phyloP scores from a whole-genome alignment of 2,113 vertebrate species.

The Etheostoma spectabile region DNA sequence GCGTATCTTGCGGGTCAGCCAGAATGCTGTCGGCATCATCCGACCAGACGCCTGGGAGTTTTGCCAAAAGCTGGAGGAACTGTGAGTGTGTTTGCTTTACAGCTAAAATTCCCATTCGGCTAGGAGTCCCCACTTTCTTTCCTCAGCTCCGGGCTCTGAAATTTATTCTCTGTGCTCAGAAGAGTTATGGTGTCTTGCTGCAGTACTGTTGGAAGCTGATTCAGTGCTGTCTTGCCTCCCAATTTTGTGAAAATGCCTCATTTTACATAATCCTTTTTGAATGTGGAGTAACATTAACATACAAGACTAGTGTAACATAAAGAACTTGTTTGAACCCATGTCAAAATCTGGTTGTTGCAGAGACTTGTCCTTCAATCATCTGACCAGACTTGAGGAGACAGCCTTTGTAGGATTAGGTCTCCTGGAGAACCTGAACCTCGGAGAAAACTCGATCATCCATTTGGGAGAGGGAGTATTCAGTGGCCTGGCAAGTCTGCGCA shows the following conservation, averaged over 20 bases:
- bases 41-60: slow-evolving; percentile 98
- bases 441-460: slow-evolving; percentile 93
- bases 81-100: slow-evolving; percentile 87
- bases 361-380: slow-evolving; percentile 94
- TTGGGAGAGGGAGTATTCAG: slow-evolving; percentile 94
- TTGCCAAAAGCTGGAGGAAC: slow-evolving; percentile 94
- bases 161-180: slow-evolving; percentile 10
- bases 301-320: background rate
- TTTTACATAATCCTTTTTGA: slow-evolving; percentile 15
- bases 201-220: slow-evolving; percentile 4
- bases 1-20: slow-evolving; percentile 91
- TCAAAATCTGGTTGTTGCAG: slow-evolving; percentile 70
- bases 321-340: background rate
- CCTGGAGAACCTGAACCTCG: slow-evolving; percentile 92
- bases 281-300: background rate
- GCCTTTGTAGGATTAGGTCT: slow-evolving; percentile 91
- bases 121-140: slow-evolving; percentile 24
- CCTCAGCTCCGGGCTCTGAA: slow-evolving; percentile 20
- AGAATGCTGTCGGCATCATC: slow-evolving; percentile 92
- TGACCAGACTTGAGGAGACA: slow-evolving; percentile 94
- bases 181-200: slow-evolving; percentile 20
- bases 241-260: slow-evolving; percentile 8
- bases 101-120: slow-evolving; percentile 25
- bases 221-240: slow-evolving; percentile 2
- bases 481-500: slow-evolving; percentile 89